These are phyloP conservation scores for Eclectus roratus DNA, from an alignment of 2,113 vertebrate species.

Conservation along the genomic window DNA sequence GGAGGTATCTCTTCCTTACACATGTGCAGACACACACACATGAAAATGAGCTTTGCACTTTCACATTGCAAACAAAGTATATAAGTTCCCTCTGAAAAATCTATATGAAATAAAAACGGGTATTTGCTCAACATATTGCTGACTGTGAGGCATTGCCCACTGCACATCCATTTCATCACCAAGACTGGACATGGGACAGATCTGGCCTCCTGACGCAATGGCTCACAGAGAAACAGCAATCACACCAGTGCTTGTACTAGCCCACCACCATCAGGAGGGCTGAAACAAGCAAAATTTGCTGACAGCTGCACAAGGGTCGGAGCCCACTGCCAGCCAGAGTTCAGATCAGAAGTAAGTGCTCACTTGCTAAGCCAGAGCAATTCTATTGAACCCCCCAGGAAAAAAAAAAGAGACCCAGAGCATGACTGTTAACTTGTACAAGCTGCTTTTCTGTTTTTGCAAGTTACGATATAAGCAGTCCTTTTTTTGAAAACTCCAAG, in stretches of 20 bases:
- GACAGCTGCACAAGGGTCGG: accelerated
- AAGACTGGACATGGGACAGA: accelerated
- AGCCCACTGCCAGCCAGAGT: accelerated
- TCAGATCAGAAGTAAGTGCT: neutral
- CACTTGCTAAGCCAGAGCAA: neutral
- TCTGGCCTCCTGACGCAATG: neutral
- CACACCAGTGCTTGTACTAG: neutral
- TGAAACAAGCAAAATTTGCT: neutral
- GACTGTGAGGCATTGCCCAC: neutral
- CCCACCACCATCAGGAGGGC: neutral
- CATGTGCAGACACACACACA: neutral
- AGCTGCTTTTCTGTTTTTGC: neutral
- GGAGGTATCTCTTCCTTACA: neutral
- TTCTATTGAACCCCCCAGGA: neutral
- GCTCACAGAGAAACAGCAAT: neutral
- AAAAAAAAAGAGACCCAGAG: neutral
- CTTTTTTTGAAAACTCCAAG: neutral
- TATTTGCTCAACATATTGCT: neutral
- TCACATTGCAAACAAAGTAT: neutral
- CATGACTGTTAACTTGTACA: neutral
- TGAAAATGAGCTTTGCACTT: neutral
- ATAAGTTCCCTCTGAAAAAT: neutral
- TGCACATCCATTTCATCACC: neutral
- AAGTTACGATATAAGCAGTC: neutral
- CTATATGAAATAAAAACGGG: neutral